A percentile compares a stretch with the other conserved stretches of the same genome.
phyloP scores from a whole-genome alignment of 2,888 invertebrate species.

The Noctua pronuba region DNA sequence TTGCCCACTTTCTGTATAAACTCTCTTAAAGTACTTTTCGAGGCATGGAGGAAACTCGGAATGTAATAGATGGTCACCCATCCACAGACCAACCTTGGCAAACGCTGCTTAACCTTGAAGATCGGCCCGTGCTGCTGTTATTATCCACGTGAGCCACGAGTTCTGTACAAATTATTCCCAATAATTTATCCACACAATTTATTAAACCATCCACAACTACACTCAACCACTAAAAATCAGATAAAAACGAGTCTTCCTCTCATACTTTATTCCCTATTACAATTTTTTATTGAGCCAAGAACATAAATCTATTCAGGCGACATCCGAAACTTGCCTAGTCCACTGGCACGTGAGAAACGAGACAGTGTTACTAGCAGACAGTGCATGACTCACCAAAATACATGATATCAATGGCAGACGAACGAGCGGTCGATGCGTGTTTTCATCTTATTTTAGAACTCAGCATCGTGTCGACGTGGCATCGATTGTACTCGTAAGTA shows the following conservation, averaged over 20 bases:
- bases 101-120: background rate
- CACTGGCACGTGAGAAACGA: constrained; percentile 41
- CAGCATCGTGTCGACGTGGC: constrained; percentile 66
- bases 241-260: constrained; percentile 14
- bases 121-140: background rate
- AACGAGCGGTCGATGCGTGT: constrained; percentile 66
- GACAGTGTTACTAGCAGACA: constrained; percentile 68
- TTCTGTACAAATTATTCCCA: background rate
- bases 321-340: constrained; percentile 33
- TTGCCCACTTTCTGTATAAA: too few species aligned
- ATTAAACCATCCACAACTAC: background rate
- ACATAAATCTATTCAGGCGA: constrained; percentile 44
- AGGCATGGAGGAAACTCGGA: too few species aligned
- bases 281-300: constrained; percentile 29
- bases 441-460: constrained; percentile 77
- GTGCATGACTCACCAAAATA: constrained; percentile 75
- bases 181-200: constrained; percentile 16
- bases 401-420: constrained; percentile 75
- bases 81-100: background rate
- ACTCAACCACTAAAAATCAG: constrained; percentile 26
- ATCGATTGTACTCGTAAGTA: constrained; percentile 61
- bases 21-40: too few species aligned
- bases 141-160: background rate
- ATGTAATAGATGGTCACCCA: background rate
- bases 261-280: constrained; percentile 30